Percentiles rank a stretch among this genome's conserved stretches.
phyloP scores from a whole-genome alignment of 2,888 invertebrate species.

The Diaprepes abbreviatus region DNA sequence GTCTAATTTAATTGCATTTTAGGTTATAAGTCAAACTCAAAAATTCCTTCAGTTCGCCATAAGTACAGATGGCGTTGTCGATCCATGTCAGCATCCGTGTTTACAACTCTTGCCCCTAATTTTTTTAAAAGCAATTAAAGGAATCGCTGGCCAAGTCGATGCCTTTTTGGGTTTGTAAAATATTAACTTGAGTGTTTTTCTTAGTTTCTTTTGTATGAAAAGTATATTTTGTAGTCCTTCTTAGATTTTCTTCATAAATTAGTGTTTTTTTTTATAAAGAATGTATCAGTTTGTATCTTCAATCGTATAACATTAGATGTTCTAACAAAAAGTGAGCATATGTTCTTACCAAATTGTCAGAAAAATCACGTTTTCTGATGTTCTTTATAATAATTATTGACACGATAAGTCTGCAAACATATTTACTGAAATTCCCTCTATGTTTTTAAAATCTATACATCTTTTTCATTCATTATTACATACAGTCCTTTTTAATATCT shows the following conservation, averaged over 20 bases:
- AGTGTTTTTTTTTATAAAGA: neutral
- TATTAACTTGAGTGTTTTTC: neutral
- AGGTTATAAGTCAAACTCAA: conserved; percentile 75
- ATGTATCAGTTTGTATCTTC: no score
- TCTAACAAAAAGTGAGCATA: no score
- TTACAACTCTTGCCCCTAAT: conserved; percentile 86
- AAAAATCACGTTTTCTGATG: no score
- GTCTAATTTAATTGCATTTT: conserved; percentile 23
- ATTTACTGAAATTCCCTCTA: no score
- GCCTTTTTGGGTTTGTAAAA: conserved; percentile 87
- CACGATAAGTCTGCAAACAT: no score
- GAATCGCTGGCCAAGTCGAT: conserved; percentile 93
- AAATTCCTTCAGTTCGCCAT: conserved; percentile 86
- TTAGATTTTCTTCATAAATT: conserved; percentile 5
- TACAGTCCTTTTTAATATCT: neutral
- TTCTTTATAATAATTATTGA: no score
- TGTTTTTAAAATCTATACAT: no score
- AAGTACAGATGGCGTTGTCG: conserved; percentile 81
- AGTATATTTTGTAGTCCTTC: conserved; percentile 10
- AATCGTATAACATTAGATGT: neutral
- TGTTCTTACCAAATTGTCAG: no score
- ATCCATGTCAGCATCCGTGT: conserved; percentile 94
- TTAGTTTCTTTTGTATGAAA: conserved; percentile 4
- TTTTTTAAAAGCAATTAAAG: conserved; percentile 94
- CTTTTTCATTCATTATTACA: neutral